These are phyloP conservation scores for Bibio marci DNA, from an alignment of 2,888 invertebrate genomes.

Conservation along the genomic window DNA sequence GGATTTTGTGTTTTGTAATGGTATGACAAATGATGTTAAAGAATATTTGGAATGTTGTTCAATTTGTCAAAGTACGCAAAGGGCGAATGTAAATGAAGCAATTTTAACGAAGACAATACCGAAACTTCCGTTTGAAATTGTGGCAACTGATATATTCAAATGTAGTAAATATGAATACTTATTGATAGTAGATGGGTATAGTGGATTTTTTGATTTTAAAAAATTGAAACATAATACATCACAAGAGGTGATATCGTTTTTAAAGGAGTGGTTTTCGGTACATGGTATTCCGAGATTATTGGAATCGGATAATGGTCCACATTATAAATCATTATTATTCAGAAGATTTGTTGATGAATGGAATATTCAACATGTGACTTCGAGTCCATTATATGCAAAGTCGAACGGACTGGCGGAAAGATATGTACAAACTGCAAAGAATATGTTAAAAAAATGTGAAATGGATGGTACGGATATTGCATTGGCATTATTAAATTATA, in stretches of 20 bases:
- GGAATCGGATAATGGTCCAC: not conserved
- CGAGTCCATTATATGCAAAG: not conserved
- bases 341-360: not conserved
- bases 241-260: not conserved
- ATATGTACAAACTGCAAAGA: not conserved
- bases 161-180: slow-evolving; percentile 14
- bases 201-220: slow-evolving; percentile 10
- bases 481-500: not conserved
- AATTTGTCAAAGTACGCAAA: slow-evolving; percentile 9
- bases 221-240: slow-evolving; percentile 2
- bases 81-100: slow-evolving; percentile 2
- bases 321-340: not conserved
- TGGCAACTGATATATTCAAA: not conserved
- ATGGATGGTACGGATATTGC: not conserved
- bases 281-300: slow-evolving; percentile 11
- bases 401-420: not conserved
- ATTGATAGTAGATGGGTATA: slow-evolving; percentile 13
- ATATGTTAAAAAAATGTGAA: not conserved
- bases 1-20: slow-evolving; percentile 10
- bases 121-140: not conserved
- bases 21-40: slow-evolving; percentile 9
- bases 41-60: slow-evolving; percentile 7
- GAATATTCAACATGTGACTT: not conserved
- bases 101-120: not conserved
- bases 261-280: slow-evolving; percentile 6